Conservation (phyloP, 2,797 vertebrate species). For the Microcaecilia unicolor region DNA sequence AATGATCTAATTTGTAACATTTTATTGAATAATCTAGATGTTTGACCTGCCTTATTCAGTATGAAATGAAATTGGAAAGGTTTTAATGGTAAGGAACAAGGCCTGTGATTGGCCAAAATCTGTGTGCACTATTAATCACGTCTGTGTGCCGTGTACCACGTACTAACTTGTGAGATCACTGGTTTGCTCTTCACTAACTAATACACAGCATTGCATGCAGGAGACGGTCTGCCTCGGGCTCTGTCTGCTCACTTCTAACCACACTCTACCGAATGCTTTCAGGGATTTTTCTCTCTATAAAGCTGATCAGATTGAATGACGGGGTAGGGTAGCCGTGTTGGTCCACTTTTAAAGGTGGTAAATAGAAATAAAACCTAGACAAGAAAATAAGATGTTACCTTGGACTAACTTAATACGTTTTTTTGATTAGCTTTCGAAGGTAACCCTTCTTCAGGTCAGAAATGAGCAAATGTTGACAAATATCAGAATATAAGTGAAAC, state of each 20-base stretch:
- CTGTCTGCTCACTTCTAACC: not conserved
- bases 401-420: no score
- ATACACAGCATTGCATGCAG: constrained; percentile 44
- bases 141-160: constrained; percentile 35
- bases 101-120: constrained; percentile 62
- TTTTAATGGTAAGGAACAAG: constrained; percentile 83
- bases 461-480: no score
- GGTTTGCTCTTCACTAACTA: constrained; percentile 34
- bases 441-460: no score
- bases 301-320: no score
- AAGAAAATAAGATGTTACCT: no score
- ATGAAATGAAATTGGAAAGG: constrained; percentile 75
- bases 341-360: no score
- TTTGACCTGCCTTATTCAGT: constrained; percentile 84
- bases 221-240: constrained; percentile 17
- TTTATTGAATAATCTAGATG: constrained; percentile 92
- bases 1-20: constrained; percentile 58
- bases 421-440: no score
- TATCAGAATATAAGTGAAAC: no score
- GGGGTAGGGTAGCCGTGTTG: no score
- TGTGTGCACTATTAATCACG: constrained; percentile 41
- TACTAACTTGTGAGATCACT: constrained; percentile 47
- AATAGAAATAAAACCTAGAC: no score
- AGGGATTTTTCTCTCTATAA: no score
- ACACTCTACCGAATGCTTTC: no score